These are phyloP conservation scores for Halcyon malimbica DNA, from an alignment of 2,113 vertebrate genomes.

Conservation along the genomic window DNA sequence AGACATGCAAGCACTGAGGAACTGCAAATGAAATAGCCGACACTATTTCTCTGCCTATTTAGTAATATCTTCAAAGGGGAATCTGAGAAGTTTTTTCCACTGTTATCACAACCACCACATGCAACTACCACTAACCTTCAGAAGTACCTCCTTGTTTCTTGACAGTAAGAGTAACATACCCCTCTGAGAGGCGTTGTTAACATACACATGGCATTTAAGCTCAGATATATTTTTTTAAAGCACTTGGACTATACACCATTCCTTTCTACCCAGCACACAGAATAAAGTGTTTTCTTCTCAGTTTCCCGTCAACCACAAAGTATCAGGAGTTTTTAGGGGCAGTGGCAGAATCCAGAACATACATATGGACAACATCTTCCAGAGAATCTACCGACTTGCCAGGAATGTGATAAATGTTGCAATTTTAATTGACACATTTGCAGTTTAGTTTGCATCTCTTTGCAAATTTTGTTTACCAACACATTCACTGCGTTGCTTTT, in stretches of 20 bases:
- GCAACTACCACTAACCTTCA: not conserved
- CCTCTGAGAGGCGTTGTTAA: not conserved
- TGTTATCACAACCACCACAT: not conserved
- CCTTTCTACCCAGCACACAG: not conserved
- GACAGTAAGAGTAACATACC: not conserved
- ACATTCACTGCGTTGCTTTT: not conserved
- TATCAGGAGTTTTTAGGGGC: not conserved
- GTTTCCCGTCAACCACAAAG: not conserved
- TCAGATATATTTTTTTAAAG: not conserved
- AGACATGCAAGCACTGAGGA: not conserved
- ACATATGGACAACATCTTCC: fast-evolving
- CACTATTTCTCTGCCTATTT: not conserved
- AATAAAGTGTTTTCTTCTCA: not conserved
- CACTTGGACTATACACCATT: not conserved
- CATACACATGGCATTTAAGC: not conserved
- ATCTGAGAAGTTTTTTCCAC: not conserved
- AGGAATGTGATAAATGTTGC: not conserved
- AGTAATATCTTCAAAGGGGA: not conserved
- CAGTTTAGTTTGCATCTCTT: not conserved
- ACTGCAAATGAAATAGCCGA: not conserved
- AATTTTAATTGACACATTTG: not conserved
- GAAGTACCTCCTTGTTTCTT: not conserved
- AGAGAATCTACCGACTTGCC: not conserved
- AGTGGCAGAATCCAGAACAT: not conserved
- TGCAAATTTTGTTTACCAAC: not conserved